Evolutionary conservation across 2,113 vertebrate species (phyloP).

Genomic region (Ochotona curzoniae): DNA sequence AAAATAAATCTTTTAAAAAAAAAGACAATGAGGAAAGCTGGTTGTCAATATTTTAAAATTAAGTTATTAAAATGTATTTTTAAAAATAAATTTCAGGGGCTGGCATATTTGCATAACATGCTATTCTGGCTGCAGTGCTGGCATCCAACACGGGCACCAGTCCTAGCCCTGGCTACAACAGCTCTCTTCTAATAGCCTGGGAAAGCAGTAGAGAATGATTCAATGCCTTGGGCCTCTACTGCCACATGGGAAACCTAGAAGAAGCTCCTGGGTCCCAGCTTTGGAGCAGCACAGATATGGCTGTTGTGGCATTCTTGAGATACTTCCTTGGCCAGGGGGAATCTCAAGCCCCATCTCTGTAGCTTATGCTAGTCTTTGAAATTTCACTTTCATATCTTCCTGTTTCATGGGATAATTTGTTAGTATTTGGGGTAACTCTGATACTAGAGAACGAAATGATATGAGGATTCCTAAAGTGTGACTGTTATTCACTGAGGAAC

Average conservation of each 20-base stretch:
- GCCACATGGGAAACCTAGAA: too few species aligned
- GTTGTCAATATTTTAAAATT: not conserved
- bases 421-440: not conserved
- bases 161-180: too few species aligned
- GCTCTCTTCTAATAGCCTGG: too few species aligned
- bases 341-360: not conserved
- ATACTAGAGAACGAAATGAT: slow-evolving; percentile 8
- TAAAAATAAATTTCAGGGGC: not conserved
- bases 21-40: too few species aligned
- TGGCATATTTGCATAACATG: too few species aligned
- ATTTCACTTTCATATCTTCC: not conserved
- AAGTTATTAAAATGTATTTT: not conserved
- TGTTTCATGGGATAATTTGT: not conserved
- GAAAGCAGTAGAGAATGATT: too few species aligned
- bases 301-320: not conserved
- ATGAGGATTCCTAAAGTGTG: not conserved
- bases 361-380: not conserved
- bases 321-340: not conserved
- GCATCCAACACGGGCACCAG: too few species aligned
- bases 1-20: too few species aligned
- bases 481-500: not conserved
- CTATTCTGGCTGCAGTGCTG: too few species aligned
- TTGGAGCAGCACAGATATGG: not conserved
- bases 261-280: not conserved
- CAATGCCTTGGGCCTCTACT: too few species aligned